Percentiles rank a stretch among this genome's conserved stretches.
Conservation (phyloP, 1,140 invertebrate species). For the Apocrypta bakeri region DNA sequence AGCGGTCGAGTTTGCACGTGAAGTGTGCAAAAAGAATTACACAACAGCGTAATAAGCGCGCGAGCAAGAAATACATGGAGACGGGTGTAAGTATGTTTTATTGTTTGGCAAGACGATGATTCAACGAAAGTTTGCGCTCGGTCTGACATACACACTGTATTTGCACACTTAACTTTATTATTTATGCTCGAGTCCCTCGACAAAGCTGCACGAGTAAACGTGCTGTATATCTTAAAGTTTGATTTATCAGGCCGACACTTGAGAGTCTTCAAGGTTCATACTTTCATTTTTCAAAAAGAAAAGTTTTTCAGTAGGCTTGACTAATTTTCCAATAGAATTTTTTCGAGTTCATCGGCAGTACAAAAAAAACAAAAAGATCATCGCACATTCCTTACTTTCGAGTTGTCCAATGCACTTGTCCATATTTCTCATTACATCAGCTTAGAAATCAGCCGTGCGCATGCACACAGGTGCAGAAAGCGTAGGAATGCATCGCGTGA, state of each 20-base stretch:
- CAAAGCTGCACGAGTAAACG: background rate
- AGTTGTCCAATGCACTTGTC: background rate
- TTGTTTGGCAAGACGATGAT: constrained; percentile 41
- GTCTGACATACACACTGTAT: background rate
- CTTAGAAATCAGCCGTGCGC: background rate
- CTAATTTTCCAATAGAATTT: background rate
- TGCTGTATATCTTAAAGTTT: background rate
- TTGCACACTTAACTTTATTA: constrained; percentile 31
- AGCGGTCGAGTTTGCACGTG: background rate
- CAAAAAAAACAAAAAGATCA: background rate
- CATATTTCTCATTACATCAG: background rate
- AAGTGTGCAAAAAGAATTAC: constrained; percentile 8
- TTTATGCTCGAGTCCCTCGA: constrained; percentile 24
- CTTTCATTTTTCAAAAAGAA: background rate
- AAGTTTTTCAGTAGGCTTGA: no score
- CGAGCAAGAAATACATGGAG: background rate
- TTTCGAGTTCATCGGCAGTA: no score
- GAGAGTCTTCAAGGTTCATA: background rate
- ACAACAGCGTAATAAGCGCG: constrained; percentile 5
- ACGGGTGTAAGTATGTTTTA: background rate
- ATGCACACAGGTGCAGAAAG: background rate
- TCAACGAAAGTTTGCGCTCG: constrained; percentile 24
- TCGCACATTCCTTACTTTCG: background rate
- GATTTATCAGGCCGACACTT: background rate
- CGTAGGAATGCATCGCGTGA: constrained; percentile 18